These are phyloP conservation scores for Caenorhabditis inopinata DNA, from an alignment of 1,140 invertebrate species.

Conservation along the genomic window DNA sequence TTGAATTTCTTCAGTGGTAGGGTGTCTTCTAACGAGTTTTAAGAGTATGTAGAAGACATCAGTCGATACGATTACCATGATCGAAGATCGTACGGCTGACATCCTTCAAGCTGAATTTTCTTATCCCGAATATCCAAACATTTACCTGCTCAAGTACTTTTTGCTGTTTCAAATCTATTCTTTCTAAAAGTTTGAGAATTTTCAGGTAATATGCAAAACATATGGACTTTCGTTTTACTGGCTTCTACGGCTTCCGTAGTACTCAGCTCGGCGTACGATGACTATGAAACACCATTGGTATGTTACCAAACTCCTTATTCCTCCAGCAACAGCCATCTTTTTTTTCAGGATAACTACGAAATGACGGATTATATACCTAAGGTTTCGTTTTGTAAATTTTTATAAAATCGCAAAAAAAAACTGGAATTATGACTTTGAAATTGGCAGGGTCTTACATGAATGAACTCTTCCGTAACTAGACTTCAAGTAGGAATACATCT, in stretches of 20 bases:
- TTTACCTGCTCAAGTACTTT: too few species aligned
- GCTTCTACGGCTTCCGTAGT: not conserved
- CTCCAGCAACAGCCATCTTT: not conserved
- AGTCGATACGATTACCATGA: too few species aligned
- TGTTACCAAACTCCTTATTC: not conserved
- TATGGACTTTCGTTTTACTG: constrained; percentile 24
- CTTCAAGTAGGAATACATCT: not conserved
- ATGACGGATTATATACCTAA: constrained; percentile 24
- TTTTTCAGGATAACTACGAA: constrained; percentile 22
- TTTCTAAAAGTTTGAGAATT: not conserved
- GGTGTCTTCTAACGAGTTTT: too few species aligned
- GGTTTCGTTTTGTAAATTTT: constrained; percentile 6
- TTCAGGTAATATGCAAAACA: constrained; percentile 19
- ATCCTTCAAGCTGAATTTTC: too few species aligned
- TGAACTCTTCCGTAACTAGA: too few species aligned
- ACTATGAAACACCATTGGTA: constrained; percentile 9
- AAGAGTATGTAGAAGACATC: too few species aligned
- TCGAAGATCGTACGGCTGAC: too few species aligned
- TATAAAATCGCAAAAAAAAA: not conserved
- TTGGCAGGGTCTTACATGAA: too few species aligned
- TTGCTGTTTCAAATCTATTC: too few species aligned
- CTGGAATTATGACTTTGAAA: too few species aligned
- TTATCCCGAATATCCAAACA: too few species aligned
- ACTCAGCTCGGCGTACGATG: not conserved
- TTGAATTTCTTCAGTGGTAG: too few species aligned